Evolutionary conservation across 2,888 invertebrate species (phyloP), one percentile per base, ranked within the genome.

Genomic region (Drosophila macrospina): DNA sequence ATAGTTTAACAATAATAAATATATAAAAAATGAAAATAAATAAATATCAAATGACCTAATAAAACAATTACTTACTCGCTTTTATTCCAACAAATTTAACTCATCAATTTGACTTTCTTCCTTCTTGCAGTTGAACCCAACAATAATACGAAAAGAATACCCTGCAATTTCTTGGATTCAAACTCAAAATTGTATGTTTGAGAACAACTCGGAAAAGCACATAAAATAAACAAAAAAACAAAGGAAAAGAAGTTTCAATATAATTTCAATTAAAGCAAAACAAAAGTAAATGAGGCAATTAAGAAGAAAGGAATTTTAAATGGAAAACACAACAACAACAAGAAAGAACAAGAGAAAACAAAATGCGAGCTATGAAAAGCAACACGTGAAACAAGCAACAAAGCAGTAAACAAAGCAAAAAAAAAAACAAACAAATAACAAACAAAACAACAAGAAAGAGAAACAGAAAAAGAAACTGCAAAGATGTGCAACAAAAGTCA

Each of bases 221-320:
- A 59, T 28, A 41, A 20, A 59, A 32, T 52, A 45, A 7, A 45
- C n/a, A 54, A 41, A 24, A 48, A 4, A n/a, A 57, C 16, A 70
- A 56, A 42, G 39, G 28, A 48, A 4, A n/a, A 57, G 20, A 70
- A 56, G 45, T 42, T 66, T 39, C 45, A 62, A 54, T 67, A 67
- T 79, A 32, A 76, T 74, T 80, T 76, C 5, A 74, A 71, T 1
- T 44, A 50, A 57, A 57, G 48, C 28, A 11, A 32, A 11, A 34
- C 11, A 37, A 60, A 56, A 64, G 64, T 69, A 77, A 83, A 74
- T 60, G 63, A 70, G 57, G 64, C 41, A 78, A 52, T 78, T 79
- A 86, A 90, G 89, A 90, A 90, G 89, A 90, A 90, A 90, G 89
- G 87, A 87, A 89, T 80, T 78, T 69, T 42, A 70, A 70, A 64